Conservation (phyloP, 2,888 invertebrate genomes). For the Ichneumon xanthorius region DNA sequence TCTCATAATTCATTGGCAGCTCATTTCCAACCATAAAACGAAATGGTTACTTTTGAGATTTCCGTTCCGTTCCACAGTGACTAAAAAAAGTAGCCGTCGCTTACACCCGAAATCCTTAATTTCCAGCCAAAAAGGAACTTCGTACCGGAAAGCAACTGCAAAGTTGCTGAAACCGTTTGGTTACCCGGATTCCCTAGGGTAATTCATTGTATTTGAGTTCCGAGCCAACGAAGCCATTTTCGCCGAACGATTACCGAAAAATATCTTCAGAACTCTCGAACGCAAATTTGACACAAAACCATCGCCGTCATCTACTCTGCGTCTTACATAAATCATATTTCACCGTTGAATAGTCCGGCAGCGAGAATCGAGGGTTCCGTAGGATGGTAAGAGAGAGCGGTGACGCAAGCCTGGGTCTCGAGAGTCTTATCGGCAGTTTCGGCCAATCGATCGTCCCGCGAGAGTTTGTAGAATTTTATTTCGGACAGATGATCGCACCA, state of each 20-base stretch:
- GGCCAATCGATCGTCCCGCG: slow-evolving; percentile 76
- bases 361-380: slow-evolving; percentile 85
- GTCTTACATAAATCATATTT: slow-evolving; percentile 38
- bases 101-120: too few relatives aligned
- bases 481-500: slow-evolving; percentile 82
- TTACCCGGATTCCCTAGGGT: too few relatives aligned
- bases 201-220: too few relatives aligned
- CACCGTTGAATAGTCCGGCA: slow-evolving; percentile 84
- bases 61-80: too few relatives aligned
- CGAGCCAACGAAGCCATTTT: too few relatives aligned
- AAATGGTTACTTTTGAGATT: too few relatives aligned
- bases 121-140: too few relatives aligned
- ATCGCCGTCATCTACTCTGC: neutral
- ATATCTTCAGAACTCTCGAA: neutral
- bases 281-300: neutral
- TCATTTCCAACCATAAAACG: too few relatives aligned
- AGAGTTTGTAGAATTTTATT: slow-evolving; percentile 80
- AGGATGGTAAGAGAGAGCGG: slow-evolving; percentile 85
- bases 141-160: too few relatives aligned
- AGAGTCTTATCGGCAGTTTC: slow-evolving; percentile 75
- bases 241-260: neutral
- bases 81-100: too few relatives aligned
- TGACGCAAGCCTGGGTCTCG: slow-evolving; percentile 84
- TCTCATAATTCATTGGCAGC: too few relatives aligned
- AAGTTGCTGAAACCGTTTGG: too few relatives aligned